Base-by-base conservation (phyloP, 1,140 invertebrate genomes). In the Drosophila ficusphila region DNA sequence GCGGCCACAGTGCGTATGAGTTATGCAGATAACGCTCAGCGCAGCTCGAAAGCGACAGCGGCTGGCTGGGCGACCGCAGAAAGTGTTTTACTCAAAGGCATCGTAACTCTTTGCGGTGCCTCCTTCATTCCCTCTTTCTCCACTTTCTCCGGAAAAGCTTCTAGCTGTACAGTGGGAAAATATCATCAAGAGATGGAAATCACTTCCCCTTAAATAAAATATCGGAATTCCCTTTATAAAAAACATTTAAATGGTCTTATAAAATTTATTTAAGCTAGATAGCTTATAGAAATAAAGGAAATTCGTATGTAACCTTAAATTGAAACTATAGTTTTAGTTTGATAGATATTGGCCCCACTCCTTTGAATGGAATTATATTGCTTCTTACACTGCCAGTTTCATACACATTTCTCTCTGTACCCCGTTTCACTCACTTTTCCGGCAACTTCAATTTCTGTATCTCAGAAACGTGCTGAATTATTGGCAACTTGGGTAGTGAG, bases 41-140 rank as follows among this genome's bases (percentile, higher is more conserved):
- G 38, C 54, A 49, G 60, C 51, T 39, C 41, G 57, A 52, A 42
- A 41, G 52, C 48, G 51, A 54, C 53, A 21, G 61, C 51, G 67
- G 51, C 52, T 68, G 34, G 39, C 38, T 33, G 46, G 49, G 38
- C 25, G 39, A 44, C 61, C 78, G 38, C 68, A 49, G 69, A 77
- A 77, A 77, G 68, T 73, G 60, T 58, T 60, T 83, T 82, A 73
- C 78, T 81, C 78, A 73, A 77, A 82, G 78, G 78, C 68, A 73
- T 74, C 61, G 57, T 78, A 78, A 81, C 49, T 81, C 46, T 76
- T 76, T 41, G 34, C 36, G 44, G 27, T 33, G 29, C 29, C 39
- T 53, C 49, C 38, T 21, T 49, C n/a, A n/a, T 48, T 18, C 7
- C 49, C 19, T n/a, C 38, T 33, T 47, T 46, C 27, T 12, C 42